A percentile compares a stretch with the other conserved stretches of the same genome.
phyloP scores from a whole-genome alignment of 2,888 invertebrate species.

The Catocala sponsa region DNA sequence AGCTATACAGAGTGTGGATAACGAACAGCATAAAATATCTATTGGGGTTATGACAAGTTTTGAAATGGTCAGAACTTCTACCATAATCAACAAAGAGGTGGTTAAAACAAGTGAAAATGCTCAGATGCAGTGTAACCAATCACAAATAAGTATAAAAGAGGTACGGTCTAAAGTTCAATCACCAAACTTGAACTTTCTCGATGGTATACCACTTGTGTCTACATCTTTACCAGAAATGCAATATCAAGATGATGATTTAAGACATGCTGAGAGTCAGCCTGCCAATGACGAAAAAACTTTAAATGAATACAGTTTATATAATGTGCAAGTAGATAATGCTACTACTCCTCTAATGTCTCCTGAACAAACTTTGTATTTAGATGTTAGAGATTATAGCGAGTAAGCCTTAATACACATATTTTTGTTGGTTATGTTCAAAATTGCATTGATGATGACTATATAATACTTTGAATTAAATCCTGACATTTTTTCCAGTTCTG shows the following conservation, averaged over 20 bases:
- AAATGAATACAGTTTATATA: slow-evolving; percentile 81
- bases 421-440: not conserved
- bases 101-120: slow-evolving; percentile 70
- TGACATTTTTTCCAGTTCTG: slow-evolving; percentile 72
- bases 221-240: slow-evolving; percentile 32
- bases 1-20: slow-evolving; percentile 69
- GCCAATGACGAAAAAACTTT: slow-evolving; percentile 75
- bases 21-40: slow-evolving; percentile 87
- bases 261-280: slow-evolving; percentile 37
- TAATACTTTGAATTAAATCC: too few species aligned
- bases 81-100: slow-evolving; percentile 79
- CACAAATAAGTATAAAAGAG: slow-evolving; percentile 80
- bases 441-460: too few species aligned
- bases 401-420: slow-evolving; percentile 58
- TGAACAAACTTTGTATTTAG: slow-evolving; percentile 80
- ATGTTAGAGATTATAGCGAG: slow-evolving; percentile 84
- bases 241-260: slow-evolving; percentile 24
- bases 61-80: slow-evolving; percentile 87
- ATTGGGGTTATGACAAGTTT: slow-evolving; percentile 92
- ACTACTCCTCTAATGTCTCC: slow-evolving; percentile 81
- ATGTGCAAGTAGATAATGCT: slow-evolving; percentile 82
- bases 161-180: slow-evolving; percentile 69
- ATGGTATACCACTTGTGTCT: slow-evolving; percentile 72
- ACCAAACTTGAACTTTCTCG: slow-evolving; percentile 76
- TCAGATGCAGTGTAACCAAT: slow-evolving; percentile 79